phyloP scores from a whole-genome alignment of 2,797 vertebrate species.

The Hemibagrus guttatus region DNA sequence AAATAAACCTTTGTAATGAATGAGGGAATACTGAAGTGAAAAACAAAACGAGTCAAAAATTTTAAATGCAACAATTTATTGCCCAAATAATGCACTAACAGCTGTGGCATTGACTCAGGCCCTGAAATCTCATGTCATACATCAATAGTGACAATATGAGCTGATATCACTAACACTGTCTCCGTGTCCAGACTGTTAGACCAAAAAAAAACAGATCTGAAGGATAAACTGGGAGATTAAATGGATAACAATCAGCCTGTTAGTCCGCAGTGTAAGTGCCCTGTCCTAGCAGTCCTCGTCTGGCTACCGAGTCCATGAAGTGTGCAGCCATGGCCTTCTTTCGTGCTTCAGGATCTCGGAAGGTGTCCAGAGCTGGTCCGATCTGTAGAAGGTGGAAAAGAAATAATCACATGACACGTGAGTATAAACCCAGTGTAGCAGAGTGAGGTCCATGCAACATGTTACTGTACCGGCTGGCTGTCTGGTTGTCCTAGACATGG shows the following conservation, averaged over 20 bases:
- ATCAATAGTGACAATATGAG: slow-evolving; percentile 11
- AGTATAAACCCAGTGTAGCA: slow-evolving; percentile 13
- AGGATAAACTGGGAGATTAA: slow-evolving; percentile 15
- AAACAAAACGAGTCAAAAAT: no score
- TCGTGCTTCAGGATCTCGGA: slow-evolving; percentile 69
- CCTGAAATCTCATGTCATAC: background rate
- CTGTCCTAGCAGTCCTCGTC: slow-evolving; percentile 62
- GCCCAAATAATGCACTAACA: background rate
- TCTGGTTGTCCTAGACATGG: slow-evolving; percentile 19
- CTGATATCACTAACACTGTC: background rate
- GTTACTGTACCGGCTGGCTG: background rate
- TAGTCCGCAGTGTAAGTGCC: slow-evolving; percentile 65
- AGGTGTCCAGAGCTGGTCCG: slow-evolving; percentile 80
- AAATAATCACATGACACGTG: slow-evolving; percentile 16
- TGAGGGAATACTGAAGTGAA: background rate
- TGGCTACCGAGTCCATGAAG: slow-evolving; percentile 63
- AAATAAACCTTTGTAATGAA: no score
- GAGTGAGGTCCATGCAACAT: slow-evolving; percentile 10
- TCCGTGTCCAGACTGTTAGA: background rate
- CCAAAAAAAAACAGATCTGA: slow-evolving; percentile 9
- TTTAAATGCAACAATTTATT: background rate
- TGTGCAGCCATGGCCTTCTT: slow-evolving; percentile 69
- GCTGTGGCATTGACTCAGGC: background rate
- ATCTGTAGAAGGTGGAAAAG: slow-evolving; percentile 68
- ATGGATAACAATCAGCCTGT: slow-evolving; percentile 11